Percentiles rank a stretch among this genome's conserved stretches.
These are phyloP conservation scores for Sebastes oblongus DNA, from an alignment of 2,797 vertebrate species.

Conservation along the genomic window DNA sequence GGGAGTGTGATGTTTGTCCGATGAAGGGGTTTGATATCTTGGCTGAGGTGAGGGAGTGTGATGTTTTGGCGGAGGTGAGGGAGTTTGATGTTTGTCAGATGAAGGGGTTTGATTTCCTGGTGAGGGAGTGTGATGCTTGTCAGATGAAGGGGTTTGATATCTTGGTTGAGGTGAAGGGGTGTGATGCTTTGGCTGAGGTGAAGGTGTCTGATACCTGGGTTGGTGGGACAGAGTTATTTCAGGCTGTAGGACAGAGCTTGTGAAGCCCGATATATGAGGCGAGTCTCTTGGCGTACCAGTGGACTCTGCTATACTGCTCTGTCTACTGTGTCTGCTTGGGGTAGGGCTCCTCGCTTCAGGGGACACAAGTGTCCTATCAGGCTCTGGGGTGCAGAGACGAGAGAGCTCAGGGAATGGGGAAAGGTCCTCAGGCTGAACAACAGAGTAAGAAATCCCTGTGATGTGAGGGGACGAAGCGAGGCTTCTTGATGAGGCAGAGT, in stretches of 20 bases:
- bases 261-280: slow-evolving; percentile 20
- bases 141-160: slow-evolving; percentile 46
- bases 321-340: slow-evolving; percentile 33
- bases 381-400: slow-evolving; percentile 42
- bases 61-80: slow-evolving; percentile 17
- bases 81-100: slow-evolving; percentile 30
- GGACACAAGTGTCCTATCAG: slow-evolving; percentile 30
- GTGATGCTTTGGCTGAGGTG: slow-evolving; percentile 34
- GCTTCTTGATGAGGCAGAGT: slow-evolving; percentile 49
- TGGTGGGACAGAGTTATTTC: slow-evolving; percentile 39
- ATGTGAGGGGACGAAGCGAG: slow-evolving; percentile 66
- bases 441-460: slow-evolving; percentile 67
- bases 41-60: too few species aligned
- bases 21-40: too few species aligned
- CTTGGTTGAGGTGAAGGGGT: slow-evolving; percentile 29
- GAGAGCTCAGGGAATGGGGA: slow-evolving; percentile 59
- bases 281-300: slow-evolving; percentile 30
- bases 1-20: too few species aligned
- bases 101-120: slow-evolving; percentile 46
- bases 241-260: slow-evolving; percentile 38
- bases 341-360: slow-evolving; percentile 36
- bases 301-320: slow-evolving; percentile 37
- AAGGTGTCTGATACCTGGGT: slow-evolving; percentile 50
- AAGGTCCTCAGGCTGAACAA: slow-evolving; percentile 64
- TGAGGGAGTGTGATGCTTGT: slow-evolving; percentile 33